Base-by-base conservation (phyloP, 2,113 vertebrate genomes). In the Serranochromis macrocephalus region DNA sequence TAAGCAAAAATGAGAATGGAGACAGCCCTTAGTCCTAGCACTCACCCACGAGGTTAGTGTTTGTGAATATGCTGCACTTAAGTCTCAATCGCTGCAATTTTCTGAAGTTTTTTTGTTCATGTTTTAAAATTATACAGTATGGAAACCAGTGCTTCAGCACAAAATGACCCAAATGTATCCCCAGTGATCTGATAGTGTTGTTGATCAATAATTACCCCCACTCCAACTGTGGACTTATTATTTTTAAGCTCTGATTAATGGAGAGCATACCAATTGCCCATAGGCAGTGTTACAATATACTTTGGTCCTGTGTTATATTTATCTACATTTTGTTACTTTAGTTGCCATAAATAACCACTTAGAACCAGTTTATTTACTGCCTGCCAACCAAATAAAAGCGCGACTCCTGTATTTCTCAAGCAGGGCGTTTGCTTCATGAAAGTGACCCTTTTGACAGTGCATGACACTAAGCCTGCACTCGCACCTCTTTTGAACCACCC, bases 1-100 rank as follows among this genome's bases (percentile, higher is more conserved):
- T 86, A 47, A 88, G 86, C 79, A 83, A 85, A 91, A 89, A 86
- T 31, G 54, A 88, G 71, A 82, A 71, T 3, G 38, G 82, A 68
- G 53, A 79, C 80, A 29, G 81, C 61, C 57, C 53, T 58, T 19
- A 63, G 40, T 57, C 42, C 19, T 24, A 2, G 3, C 66, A 11
- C 71, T 83, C 83, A 51, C 75, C 49, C 63, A 71, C 68, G 7
- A 83, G 79, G 81, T 84, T 84, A 14, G 12, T 16, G 78, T 66
- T 73, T 45, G 86, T 81, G 24, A 11, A 4, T 26, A 45, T 58
- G 24, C 13, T 61, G 33, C 81, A 54, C 73, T 82, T 58, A 73
- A 58, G 79, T 83, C 81, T 40, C 21, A 36, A 40, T 21, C 5
- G 21, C 68, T 47, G 68, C 4, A 29, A 26, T 73, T 47, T 73